Percentiles rank a stretch among this genome's conserved stretches.
phyloP scores from a whole-genome alignment of 1,140 invertebrate genomes.

The Lasioglossum albipes region DNA sequence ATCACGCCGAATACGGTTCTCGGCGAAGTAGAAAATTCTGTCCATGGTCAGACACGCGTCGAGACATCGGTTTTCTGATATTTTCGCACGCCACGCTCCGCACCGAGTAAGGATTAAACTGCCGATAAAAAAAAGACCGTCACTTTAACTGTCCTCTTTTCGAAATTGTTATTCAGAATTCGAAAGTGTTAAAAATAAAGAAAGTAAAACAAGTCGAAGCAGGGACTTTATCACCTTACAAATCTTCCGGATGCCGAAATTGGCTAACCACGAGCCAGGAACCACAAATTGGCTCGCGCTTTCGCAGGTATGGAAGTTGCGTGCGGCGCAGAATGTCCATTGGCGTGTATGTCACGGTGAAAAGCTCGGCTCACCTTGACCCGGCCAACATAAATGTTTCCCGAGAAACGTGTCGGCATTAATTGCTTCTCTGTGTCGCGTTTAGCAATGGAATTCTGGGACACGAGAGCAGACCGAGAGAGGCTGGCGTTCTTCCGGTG shows the following conservation, averaged over 20 bases:
- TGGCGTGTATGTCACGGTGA: neutral
- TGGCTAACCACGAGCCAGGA: too few relatives aligned
- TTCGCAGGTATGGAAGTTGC: constrained; percentile 14
- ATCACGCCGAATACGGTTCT: too few relatives aligned
- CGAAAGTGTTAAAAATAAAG: too few relatives aligned
- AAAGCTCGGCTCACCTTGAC: constrained; percentile 23
- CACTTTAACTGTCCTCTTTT: neutral
- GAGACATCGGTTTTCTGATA: neutral
- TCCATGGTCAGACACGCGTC: too few relatives aligned
- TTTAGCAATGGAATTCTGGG: neutral
- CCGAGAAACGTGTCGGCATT: neutral
- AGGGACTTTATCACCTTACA: too few relatives aligned
- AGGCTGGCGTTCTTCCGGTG: too few relatives aligned
- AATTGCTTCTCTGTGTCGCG: constrained; percentile 4
- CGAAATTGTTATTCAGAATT: too few relatives aligned
- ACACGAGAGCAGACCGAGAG: neutral
- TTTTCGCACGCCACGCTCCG: constrained; percentile 4
- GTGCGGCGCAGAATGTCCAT: neutral
- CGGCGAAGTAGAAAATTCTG: too few relatives aligned
- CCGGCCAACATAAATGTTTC: neutral
- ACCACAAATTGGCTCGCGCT: neutral
- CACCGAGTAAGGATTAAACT: neutral
- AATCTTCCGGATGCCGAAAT: too few relatives aligned
- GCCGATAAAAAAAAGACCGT: constrained; percentile 6
- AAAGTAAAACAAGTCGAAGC: too few relatives aligned